Evolutionary conservation across 2,888 invertebrate genomes (phyloP).

Genomic region (Platycnemis pennipes): DNA sequence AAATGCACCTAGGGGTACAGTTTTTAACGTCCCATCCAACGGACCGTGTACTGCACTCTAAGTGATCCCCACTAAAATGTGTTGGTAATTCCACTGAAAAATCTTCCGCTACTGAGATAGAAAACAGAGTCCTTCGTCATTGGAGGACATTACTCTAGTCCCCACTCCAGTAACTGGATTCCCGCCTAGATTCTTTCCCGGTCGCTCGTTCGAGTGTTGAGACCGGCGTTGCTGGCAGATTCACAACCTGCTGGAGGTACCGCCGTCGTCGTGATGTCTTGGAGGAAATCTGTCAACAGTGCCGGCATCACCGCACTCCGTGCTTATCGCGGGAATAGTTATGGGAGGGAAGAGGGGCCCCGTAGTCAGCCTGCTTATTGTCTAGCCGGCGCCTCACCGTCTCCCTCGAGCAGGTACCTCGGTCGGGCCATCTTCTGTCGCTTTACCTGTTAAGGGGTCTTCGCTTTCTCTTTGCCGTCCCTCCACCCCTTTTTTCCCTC

Average conservation of each 20-base stretch:
- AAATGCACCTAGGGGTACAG: too few species aligned
- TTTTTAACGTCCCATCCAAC: too few species aligned
- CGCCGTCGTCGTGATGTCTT: not conserved
- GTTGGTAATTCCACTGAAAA: too few species aligned
- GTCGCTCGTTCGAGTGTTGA: too few species aligned
- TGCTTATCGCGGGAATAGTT: not conserved
- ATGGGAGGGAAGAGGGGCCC: not conserved
- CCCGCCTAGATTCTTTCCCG: too few species aligned
- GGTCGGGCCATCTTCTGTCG: not conserved
- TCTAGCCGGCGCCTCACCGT: not conserved
- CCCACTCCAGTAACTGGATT: too few species aligned
- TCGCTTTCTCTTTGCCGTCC: not conserved
- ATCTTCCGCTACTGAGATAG: too few species aligned
- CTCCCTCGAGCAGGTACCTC: not conserved
- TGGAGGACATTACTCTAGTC: too few species aligned
- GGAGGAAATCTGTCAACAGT: not conserved
- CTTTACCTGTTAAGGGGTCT: not conserved
- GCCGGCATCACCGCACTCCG: not conserved
- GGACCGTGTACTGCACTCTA: too few species aligned
- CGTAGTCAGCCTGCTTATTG: not conserved
- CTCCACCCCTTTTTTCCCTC: not conserved
- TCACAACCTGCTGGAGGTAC: not conserved
- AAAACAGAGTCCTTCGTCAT: too few species aligned
- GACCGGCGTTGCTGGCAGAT: not conserved
- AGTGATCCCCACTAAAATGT: too few species aligned